Conservation (phyloP, 2,113 vertebrate genomes). For the Pygoscelis adeliae region DNA sequence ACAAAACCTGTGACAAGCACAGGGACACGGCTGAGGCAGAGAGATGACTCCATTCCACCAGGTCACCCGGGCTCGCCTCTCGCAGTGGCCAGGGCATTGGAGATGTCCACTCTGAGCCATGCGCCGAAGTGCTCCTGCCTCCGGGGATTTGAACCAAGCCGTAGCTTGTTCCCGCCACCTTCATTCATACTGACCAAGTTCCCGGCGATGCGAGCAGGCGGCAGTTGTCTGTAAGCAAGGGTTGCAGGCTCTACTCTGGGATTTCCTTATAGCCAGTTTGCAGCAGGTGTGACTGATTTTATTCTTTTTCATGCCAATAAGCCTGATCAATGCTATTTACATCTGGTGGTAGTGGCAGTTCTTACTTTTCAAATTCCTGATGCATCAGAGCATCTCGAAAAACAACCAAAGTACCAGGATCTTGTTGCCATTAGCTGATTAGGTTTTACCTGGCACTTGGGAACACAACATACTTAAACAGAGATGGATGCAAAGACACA, state of each 20-base stretch:
- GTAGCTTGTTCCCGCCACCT: background rate
- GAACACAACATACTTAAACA: background rate
- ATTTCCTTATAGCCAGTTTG: background rate
- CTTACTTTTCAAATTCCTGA: background rate
- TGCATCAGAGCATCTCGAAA: background rate
- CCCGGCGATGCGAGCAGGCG: rapidly evolving
- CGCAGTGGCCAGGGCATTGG: rapidly evolving
- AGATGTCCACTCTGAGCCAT: background rate
- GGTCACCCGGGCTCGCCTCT: background rate
- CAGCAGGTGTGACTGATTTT: background rate
- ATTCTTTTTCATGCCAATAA: background rate
- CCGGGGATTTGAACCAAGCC: background rate
- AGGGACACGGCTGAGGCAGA: background rate
- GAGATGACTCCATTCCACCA: background rate
- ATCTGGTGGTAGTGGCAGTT: rapidly evolving
- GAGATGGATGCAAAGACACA: background rate
- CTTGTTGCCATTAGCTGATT: background rate
- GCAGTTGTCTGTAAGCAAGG: background rate
- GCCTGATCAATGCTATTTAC: background rate
- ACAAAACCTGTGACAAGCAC: background rate
- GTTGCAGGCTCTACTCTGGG: background rate
- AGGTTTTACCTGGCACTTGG: background rate
- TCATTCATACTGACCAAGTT: background rate
- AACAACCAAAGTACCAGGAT: background rate
- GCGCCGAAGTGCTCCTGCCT: background rate